A percentile compares a stretch with the other conserved stretches of the same genome.
phyloP scores from a whole-genome alignment of 2,113 vertebrate species.

The Turnix velox region DNA sequence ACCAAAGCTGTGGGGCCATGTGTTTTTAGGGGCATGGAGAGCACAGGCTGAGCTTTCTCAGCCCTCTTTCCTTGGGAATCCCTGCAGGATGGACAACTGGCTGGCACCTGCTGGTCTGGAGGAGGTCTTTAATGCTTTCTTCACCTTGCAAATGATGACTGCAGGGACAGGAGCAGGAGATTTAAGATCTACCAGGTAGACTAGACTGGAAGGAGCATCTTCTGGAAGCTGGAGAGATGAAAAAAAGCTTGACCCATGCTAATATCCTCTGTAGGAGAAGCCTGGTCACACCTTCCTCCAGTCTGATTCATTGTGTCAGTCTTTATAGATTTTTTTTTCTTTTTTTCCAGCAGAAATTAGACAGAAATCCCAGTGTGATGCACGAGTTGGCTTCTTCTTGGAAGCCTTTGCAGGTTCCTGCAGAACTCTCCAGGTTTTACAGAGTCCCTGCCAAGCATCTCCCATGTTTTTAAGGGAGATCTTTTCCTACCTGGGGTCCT shows the following conservation, averaged over 20 bases:
- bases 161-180: not conserved
- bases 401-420: not conserved
- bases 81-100: not conserved
- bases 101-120: not conserved
- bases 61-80: rapidly evolving
- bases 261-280: not conserved
- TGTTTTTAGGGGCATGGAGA: rapidly evolving
- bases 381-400: not conserved
- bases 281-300: not conserved
- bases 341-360: too few relatives aligned
- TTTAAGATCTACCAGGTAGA: not conserved
- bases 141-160: not conserved
- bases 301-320: not conserved
- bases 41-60: not conserved
- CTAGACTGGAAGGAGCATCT: not conserved
- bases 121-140: not conserved
- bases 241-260: not conserved
- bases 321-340: not conserved
- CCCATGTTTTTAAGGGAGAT: not conserved
- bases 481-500: too few relatives aligned
- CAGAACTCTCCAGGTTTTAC: not conserved
- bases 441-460: not conserved
- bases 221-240: not conserved
- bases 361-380: not conserved
- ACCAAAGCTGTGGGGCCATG: not conserved